Base-by-base conservation (phyloP, 2,113 vertebrate species). In the Hippocampus mohnikei region DNA sequence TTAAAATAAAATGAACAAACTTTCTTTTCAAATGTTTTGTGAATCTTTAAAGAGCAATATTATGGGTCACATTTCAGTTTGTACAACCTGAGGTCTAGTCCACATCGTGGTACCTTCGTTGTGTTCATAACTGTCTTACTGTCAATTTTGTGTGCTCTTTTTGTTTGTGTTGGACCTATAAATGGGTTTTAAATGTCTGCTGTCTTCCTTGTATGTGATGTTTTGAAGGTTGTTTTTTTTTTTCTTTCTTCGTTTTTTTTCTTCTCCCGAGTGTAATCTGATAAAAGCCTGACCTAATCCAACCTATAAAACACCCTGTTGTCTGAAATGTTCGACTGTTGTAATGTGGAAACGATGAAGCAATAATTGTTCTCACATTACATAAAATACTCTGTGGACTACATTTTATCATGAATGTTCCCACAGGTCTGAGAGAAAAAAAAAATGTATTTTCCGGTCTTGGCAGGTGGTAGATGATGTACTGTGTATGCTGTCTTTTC, bases 401-500 rank as follows among this genome's bases (percentile, higher is more conserved):
- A 23, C 27, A 27, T 65, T 65, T 64, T 13, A 20, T 23, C 8
- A 64, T 64, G 16, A 16, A 15, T 18, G 1, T 66, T 71, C 75
- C 48, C 5, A 60, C 8, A 1, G 23, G 29, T 0, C 8, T 5
- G 2, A 50, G 72, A 8, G 50, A 73, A 63, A 4, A 11, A 4
- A 11, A 53, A 77, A 68, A 4, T 25, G 10, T 69, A 15, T 21
- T 72, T 42, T 46, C 23, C 7, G 33, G 20, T 60, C 18, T 21
- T 58, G 29, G 8, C 40, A 48, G 18, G n/a, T 42, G 3, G 23
- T 27, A 42, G 13, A 18, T 1, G 10, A 44, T 64, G 5, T 64
- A 62, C 23, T 25, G 61, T 63, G 37, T 63, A 18, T 50, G 16
- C 73, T 55, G 68, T 15, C 27, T 79, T 44, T 73, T 81, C 69